Percentiles rank a stretch among this genome's conserved stretches.
These are phyloP conservation scores for Atethmia centrago DNA, from an alignment of 2,888 invertebrate species.

Conservation along the genomic window DNA sequence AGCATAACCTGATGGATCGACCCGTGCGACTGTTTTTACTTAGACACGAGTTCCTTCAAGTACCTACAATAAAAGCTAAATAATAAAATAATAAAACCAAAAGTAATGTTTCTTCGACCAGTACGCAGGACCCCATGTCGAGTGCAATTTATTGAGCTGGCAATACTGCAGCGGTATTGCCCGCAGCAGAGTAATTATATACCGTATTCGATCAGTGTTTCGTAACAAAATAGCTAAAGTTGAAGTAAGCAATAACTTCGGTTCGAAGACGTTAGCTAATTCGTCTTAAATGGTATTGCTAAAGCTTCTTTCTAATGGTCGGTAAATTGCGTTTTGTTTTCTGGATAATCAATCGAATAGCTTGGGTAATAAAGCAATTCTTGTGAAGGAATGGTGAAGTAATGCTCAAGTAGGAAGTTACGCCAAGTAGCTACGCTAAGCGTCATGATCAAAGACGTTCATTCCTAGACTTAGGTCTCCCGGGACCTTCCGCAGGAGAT, in stretches of 20 bases:
- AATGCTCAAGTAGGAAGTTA: not conserved
- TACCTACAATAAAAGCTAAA: conserved; percentile 15
- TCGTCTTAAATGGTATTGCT: conserved; percentile 23
- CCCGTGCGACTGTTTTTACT: too few relatives aligned
- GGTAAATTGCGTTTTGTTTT: conserved; percentile 5
- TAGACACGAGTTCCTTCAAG: too few relatives aligned
- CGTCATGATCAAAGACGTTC: not conserved
- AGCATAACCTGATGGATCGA: too few relatives aligned
- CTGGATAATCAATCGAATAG: not conserved
- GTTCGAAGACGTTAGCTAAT: conserved; percentile 16
- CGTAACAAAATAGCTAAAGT: conserved; percentile 45
- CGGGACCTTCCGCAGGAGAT: too few relatives aligned
- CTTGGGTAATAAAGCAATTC: conserved; percentile 3
- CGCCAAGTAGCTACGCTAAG: not conserved
- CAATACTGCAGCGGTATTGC: conserved; percentile 42
- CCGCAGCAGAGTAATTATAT: conserved; percentile 55
- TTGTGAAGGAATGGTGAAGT: not conserved
- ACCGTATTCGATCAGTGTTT: conserved; percentile 50
- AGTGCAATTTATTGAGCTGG: conserved; percentile 59
- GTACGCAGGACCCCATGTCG: conserved; percentile 58
- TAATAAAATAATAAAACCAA: conserved; percentile 31
- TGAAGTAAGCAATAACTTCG: conserved; percentile 31
- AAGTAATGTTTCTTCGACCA: conserved; percentile 45
- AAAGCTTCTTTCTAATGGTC: not conserved
- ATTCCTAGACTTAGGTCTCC: not conserved